Conservation (phyloP, 2,797 vertebrate genomes). For the Micropoecilia bifurca region DNA sequence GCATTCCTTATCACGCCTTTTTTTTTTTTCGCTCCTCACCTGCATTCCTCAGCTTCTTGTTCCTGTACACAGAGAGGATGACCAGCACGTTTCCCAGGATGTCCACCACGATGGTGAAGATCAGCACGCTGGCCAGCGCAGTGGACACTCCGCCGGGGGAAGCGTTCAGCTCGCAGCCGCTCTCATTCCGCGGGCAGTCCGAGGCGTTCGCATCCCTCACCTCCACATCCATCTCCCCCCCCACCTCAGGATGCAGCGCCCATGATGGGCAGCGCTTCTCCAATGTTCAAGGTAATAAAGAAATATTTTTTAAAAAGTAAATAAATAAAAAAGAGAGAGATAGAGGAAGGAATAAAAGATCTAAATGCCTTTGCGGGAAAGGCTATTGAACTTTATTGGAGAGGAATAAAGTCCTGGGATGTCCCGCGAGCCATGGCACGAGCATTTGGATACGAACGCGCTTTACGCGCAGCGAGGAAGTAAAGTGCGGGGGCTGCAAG, state of each 20-base stretch:
- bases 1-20: neutral
- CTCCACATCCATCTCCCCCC: constrained; percentile 76
- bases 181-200: constrained; percentile 68
- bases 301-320: rapidly evolving
- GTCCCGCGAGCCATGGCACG: constrained; percentile 17
- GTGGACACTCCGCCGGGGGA: constrained; percentile 74
- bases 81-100: constrained; percentile 85
- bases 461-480: constrained; percentile 14
- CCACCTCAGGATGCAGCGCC: constrained; percentile 53
- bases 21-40: constrained; percentile 64
- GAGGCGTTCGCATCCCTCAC: constrained; percentile 65
- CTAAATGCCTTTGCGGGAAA: neutral
- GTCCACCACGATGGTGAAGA: constrained; percentile 84
- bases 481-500: neutral
- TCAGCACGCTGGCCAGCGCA: constrained; percentile 84
- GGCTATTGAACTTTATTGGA: constrained; percentile 52
- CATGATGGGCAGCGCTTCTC: constrained; percentile 36
- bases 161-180: constrained; percentile 49
- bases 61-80: constrained; percentile 84
- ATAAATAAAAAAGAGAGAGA: neutral
- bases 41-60: constrained; percentile 86
- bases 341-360: neutral
- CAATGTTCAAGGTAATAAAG: constrained; percentile 3
- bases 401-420: constrained; percentile 21
- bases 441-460: neutral